Evolutionary conservation across 2,113 vertebrate genomes (phyloP), one percentile per base, ranked within the genome.

Genomic region (Phalacrocorax pelagicus): DNA sequence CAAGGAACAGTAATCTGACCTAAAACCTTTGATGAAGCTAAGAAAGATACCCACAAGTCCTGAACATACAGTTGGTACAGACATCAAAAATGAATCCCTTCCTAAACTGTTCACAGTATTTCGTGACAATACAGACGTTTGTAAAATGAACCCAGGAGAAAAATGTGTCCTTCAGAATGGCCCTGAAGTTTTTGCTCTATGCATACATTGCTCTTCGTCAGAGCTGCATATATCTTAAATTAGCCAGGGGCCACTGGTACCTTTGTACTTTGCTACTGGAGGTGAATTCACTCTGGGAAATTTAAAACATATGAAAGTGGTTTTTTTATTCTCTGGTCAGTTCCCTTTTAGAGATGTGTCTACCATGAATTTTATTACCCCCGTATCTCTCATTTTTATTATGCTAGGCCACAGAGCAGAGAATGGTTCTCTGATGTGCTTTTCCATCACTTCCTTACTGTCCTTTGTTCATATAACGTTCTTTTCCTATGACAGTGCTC

Each of bases 301-400:
- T 74, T 85, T 92, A 92, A 95, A 97, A 91, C 93, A 95, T 81
- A 89, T 91, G 78, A 94, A 96, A 96, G 51, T 22, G 36, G 10
- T 30, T 85, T 96, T 96, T 80, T 26, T 22, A 77, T 89, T 95
- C 72, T 90, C 94, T 94, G 86, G 88, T 67, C 71, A 69, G 92
- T 94, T 97, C 65, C 59, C 11, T 12, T 94, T 98, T 96, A 95
- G 88, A 94, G 91, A 94, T 44, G 55, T 78, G 81, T 79, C 92
- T 97, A 90, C 44, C 32, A 66, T 66, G 44, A 63, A 72, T 97
- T 96, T 97, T 96, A 95, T 84, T 94, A 83, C 81, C 65, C 54
- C 95, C 8, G 3, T 96, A 92, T 95, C 86, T 96, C 75, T 92
- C 79, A 52, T 78, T 96, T 94, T 97, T 93, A 95, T 92, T 94